Conservation (phyloP, 2,113 vertebrate genomes). For the Mirza zaza region DNA sequence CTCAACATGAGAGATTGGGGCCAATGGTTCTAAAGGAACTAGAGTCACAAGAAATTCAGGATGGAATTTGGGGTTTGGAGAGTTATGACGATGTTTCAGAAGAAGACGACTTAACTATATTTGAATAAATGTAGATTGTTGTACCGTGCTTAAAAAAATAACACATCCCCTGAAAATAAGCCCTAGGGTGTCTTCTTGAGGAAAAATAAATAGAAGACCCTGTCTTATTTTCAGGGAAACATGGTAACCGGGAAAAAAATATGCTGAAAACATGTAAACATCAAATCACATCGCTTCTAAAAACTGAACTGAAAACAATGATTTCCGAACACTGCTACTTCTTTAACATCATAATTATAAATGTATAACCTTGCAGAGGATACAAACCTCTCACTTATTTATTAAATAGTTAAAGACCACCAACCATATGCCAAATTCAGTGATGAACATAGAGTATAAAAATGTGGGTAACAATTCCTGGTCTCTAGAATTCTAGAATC, state of each 20-base stretch:
- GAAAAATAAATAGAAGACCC: no score
- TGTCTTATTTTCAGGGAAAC: no score
- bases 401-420: not conserved
- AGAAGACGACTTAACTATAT: no score
- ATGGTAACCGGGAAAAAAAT: not conserved
- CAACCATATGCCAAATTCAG: not conserved
- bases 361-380: not conserved
- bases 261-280: not conserved
- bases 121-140: no score
- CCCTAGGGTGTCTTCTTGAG: no score
- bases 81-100: no score
- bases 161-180: no score
- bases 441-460: not conserved
- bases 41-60: no score
- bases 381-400: not conserved
- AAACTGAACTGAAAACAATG: not conserved
- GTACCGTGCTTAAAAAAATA: no score
- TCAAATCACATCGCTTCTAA: not conserved
- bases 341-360: not conserved
- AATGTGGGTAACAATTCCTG: not conserved
- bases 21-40: no score
- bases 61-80: no score
- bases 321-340: not conserved
- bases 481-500: not conserved
- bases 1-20: no score